Evolutionary conservation across 2,113 vertebrate genomes (phyloP), one percentile per base, ranked within the genome.

Genomic region (western clawed frog (Xenopus tropicalis)): DNA sequence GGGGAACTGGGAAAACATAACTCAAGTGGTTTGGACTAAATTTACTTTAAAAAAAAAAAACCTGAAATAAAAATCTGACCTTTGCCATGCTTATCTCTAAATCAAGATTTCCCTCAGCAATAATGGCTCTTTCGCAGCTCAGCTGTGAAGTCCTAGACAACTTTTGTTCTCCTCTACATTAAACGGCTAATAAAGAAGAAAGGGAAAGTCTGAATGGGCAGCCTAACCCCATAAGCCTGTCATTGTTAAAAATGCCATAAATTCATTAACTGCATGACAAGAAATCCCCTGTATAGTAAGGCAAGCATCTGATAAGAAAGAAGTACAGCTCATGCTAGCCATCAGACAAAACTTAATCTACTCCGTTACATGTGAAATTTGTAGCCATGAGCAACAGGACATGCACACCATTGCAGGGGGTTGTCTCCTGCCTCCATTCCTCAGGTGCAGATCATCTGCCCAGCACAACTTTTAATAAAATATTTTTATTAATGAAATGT

Each of bases 41-140:
- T 22, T 59, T 23, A 14, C 43, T 37, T 43, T 44, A 25, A 74
- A 59, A 19, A 21, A 71, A 79, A 79, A 48, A 54, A 54, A 54
- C 16, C 52, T 54, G 19, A 54, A 81, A 79, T 72, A 71, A 71
- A 80, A 82, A 73, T 14, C 71, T 83, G 77, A 83, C 79, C 79
- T 84, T 80, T 83, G 70, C 7, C 25, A 58, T 56, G 69, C 52
- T 23, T 64, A 78, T 56, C 58, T 43, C 25, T 69, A 75, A 75
- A 69, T 75, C 58, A 75, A 52, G 56, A 68, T 22, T 73, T 62
- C 24, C 61, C 65, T 4, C 25, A 17, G 69, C 69, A 52, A 61
- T 21, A 46, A 58, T 24, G 71, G 59, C 56, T 0, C 19, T 56
- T 80, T 75, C 16, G 22, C 25, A 4, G 64, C 42, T 29, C 23